Evolutionary conservation across 2,888 invertebrate species (phyloP), one percentile per base, ranked within the genome.

Genomic region (Psococerastis gibbosa): DNA sequence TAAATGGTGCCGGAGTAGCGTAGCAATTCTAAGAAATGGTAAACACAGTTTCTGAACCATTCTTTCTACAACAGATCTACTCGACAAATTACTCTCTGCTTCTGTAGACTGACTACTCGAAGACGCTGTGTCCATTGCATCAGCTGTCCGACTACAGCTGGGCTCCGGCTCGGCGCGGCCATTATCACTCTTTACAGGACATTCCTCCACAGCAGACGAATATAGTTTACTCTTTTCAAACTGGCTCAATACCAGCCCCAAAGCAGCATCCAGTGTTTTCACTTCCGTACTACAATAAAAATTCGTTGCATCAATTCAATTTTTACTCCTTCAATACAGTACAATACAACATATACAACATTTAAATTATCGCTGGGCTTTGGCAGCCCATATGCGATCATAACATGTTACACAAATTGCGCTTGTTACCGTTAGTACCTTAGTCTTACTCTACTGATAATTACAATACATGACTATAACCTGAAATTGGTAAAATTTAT

Each of bases 1-100:
- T 45, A 69, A 66, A 65, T 92, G 88, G 59, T 79, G 78, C 42
- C 80, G 73, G 42, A 94, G 65, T 5, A 94, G 64, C 1, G 88
- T 74, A 2, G 88, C 81, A 42, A 89, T 70, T 35, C 91, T 73
- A 49, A 92, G 63, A 62, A 82, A 91, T 15, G 88, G 88, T 48
- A 91, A 63, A 55, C 85, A 79, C 46, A 84, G 63, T 49, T 76
- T 73, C 61, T 87, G 81, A 45, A 91, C 43, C 23, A 33, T 22
- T 23, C 18, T 34, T 22, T 43, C 43, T 32, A 43, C 33, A 3
- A 35, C 34, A 18, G 32, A 22, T 23, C 34, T 43, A 22, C 33
- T 43, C 2, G 22, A 22, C 41, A 8, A 18, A 27, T 23, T 41
- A 18, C 16, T 22, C 17, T 22, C 23, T 22, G 17, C 23, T 8